Percentiles rank a stretch among this genome's conserved stretches.
Conservation (phyloP, 2,888 invertebrate genomes). For the Perdita meconis region DNA sequence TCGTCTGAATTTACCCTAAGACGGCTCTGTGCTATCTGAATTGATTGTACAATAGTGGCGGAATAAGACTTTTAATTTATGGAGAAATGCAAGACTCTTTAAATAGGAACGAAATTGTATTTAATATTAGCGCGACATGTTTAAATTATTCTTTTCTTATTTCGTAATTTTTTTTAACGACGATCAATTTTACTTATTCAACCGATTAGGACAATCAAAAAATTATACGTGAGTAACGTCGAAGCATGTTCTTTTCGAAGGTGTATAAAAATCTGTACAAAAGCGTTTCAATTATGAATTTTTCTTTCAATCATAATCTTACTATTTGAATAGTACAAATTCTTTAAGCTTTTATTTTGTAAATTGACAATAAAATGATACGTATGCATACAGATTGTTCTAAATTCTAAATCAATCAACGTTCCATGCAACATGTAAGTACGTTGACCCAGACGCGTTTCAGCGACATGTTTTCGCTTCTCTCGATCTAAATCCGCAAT, state of each 20-base stretch:
- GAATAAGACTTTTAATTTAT: slow-evolving; percentile 38
- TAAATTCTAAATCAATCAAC: too few relatives aligned
- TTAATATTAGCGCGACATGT: slow-evolving; percentile 37
- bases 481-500: slow-evolving; percentile 56
- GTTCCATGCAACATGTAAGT: slow-evolving; percentile 1
- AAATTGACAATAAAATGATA: slow-evolving; percentile 47
- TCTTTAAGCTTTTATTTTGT: slow-evolving; percentile 41
- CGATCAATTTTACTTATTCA: slow-evolving; percentile 17
- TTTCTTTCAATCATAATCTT: slow-evolving; percentile 14
- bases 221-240: background rate
- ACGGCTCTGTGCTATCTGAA: too few relatives aligned
- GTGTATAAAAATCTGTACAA: slow-evolving; percentile 42
- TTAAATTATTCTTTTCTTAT: slow-evolving; percentile 48
- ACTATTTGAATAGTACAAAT: slow-evolving; percentile 32
- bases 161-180: slow-evolving; percentile 28
- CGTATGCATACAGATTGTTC: slow-evolving; percentile 8
- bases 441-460: slow-evolving; percentile 10
- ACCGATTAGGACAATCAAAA: background rate
- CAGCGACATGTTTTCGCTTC: background rate
- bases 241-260: background rate
- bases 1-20: too few relatives aligned
- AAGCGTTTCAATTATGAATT: slow-evolving; percentile 10
- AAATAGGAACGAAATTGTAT: slow-evolving; percentile 38
- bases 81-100: slow-evolving; percentile 49
- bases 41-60: slow-evolving; percentile 51